Conservation (phyloP, 2,888 invertebrate species). For the Tillus elongatus region DNA sequence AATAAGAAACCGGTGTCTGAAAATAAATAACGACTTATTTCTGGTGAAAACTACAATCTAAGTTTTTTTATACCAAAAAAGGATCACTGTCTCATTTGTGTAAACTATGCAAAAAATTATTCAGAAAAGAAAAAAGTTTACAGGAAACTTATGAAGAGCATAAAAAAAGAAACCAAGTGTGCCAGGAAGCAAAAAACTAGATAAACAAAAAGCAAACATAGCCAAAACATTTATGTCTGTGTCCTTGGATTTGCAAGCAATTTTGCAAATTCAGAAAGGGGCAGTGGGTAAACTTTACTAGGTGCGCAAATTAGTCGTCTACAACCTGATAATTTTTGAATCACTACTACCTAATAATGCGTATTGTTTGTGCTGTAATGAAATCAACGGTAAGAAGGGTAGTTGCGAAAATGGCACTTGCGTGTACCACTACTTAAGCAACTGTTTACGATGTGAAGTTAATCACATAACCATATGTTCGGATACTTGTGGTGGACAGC, state of each 20-base stretch:
- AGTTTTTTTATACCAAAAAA: constrained; percentile 18
- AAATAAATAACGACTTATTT: too few relatives aligned
- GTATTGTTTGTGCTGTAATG: constrained; percentile 17
- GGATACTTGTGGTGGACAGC: constrained; percentile 14
- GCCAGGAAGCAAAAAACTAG: constrained; percentile 4
- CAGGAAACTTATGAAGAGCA: neutral
- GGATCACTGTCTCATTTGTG: constrained; percentile 16
- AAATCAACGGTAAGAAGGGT: constrained; percentile 18
- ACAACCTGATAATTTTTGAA: constrained; percentile 21
- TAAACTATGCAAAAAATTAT: too few relatives aligned
- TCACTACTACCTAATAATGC: constrained; percentile 12
- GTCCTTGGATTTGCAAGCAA: constrained; percentile 18
- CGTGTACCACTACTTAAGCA: constrained; percentile 11
- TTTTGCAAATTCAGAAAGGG: constrained; percentile 8
- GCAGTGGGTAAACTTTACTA: constrained; percentile 4
- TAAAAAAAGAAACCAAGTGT: neutral
- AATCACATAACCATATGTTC: constrained; percentile 10
- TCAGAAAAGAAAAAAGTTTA: constrained; percentile 16
- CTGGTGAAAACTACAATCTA: too few relatives aligned
- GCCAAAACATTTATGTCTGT: constrained; percentile 16
- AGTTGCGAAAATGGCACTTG: constrained; percentile 19
- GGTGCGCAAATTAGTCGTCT: constrained; percentile 15
- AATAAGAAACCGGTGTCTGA: too few relatives aligned
- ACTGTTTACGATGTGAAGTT: constrained; percentile 10
- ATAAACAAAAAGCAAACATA: constrained; percentile 5